Evolutionary conservation across 2,797 vertebrate genomes (phyloP), one percentile per base, ranked within the genome.

Genomic region (Bothrops alternatus): DNA sequence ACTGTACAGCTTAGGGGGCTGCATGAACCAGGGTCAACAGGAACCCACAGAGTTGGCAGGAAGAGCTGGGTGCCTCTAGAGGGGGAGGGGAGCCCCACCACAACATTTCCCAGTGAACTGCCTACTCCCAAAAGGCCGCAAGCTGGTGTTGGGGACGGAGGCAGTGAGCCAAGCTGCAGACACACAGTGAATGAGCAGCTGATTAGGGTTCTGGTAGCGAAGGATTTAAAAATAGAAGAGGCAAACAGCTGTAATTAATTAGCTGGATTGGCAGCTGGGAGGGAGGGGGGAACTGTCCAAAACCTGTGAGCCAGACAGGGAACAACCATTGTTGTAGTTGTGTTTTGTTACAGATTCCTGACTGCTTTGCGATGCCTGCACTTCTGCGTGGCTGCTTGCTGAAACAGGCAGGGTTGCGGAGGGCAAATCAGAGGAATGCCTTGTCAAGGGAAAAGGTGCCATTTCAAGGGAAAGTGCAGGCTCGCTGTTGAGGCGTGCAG

Each of bases 221-320:
- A 28, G 16, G 18, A 10, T 42, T 18, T 13, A 42, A 82, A 23
- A 25, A 4, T 57, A 73, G 25, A 65, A 23, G 58, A 91, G n/a
- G 18, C 16, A 53, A 57, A 58, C 12, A 37, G 63, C 53, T 14
- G 65, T 50, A 87, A 89, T 91, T 89, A 93, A 88, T 88, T 89
- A 32, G 61, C 16, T 82, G 26, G 20, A 37, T 3, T 42, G 37
- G 65, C 63, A 28, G 26, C 2, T 1, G 13, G 6, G 60, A 26
- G 58, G n/a, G 16, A 26, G 50, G 56, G 28, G 65, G 25, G 4
- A 6, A 78, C 37, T 42, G 18, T 78, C 37, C 37, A 2, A 63
- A 78, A 23, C 20, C 20, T 3, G 3, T 6, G 37, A 42, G 69
- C 18, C 32, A 20, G 69, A 42, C 20, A 3, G 32, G 7, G 32